Conservation (phyloP, 1,140 invertebrate species). For the Lysiphlebus fabarum region DNA sequence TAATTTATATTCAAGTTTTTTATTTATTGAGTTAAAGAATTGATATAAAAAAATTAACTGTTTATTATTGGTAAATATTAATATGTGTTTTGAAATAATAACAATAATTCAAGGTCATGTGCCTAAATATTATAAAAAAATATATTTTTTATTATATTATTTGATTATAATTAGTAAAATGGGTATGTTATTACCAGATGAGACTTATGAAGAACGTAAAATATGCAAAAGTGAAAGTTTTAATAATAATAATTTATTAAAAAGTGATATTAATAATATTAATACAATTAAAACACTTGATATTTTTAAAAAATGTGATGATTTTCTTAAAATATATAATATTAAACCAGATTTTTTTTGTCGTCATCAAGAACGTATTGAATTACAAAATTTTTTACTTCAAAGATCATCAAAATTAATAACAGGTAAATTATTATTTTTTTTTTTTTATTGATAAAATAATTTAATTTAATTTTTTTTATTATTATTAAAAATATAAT, state of each 20-base stretch:
- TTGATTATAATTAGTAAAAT: constrained; percentile 27
- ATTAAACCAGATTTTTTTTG: constrained; percentile 67
- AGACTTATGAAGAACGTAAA: constrained; percentile 61
- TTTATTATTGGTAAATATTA: too few relatives aligned
- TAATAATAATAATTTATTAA: constrained; percentile 31
- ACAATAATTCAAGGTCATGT: constrained; percentile 30
- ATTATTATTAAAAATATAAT: too few relatives aligned
- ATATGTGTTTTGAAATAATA: constrained; percentile 45
- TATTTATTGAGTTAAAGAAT: too few relatives aligned
- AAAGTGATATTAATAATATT: constrained; percentile 41
- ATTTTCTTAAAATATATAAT: constrained; percentile 61
- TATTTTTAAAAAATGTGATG: constrained; percentile 60
- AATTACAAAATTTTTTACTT: constrained; percentile 54
- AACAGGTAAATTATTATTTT: constrained; percentile 37
- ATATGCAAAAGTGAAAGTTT: constrained; percentile 29
- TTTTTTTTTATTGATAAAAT: too few relatives aligned
- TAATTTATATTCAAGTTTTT: too few relatives aligned
- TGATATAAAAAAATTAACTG: too few relatives aligned
- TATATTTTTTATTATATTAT: constrained; percentile 13
- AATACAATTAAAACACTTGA: constrained; percentile 55
- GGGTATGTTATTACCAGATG: constrained; percentile 64
- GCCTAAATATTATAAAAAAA: neutral
- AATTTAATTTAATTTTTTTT: too few relatives aligned
- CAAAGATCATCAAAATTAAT: constrained; percentile 36
- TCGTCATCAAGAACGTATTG: constrained; percentile 55